Percentiles rank a stretch among this genome's conserved stretches.
Evolutionary conservation across 2,797 vertebrate species (phyloP).

Genomic region (Liasis olivaceus): DNA sequence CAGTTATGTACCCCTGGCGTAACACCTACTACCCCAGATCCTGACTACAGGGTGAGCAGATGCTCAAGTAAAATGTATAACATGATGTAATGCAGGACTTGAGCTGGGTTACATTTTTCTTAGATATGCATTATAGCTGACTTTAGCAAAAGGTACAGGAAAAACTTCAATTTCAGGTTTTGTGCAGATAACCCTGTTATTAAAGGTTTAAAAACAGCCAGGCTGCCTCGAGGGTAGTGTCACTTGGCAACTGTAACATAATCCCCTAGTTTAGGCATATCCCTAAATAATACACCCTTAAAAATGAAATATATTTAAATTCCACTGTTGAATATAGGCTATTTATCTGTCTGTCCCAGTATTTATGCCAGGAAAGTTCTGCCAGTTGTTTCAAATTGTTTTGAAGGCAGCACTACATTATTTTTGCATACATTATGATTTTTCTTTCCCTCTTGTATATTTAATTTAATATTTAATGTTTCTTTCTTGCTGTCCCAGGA

Average conservation of each 20-base stretch:
- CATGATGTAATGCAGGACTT: not conserved
- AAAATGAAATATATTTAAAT: not conserved
- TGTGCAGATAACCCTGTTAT: not conserved
- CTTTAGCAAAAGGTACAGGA: not conserved
- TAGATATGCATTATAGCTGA: not conserved
- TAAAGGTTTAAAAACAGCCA: not conserved
- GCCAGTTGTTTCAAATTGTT: not conserved
- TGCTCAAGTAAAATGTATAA: not conserved
- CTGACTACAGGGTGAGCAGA: not conserved
- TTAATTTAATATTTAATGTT: constrained; percentile 16
- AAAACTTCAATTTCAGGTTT: not conserved
- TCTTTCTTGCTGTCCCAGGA: not conserved
- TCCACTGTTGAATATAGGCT: not conserved
- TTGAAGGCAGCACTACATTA: not conserved
- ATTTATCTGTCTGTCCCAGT: not conserved
- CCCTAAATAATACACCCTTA: not conserved
- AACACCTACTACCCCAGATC: not conserved
- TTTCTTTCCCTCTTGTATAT: not conserved
- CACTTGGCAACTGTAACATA: not conserved
- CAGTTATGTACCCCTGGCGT: not conserved
- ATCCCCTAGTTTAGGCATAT: not conserved
- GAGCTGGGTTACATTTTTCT: not conserved
- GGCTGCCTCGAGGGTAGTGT: not conserved
- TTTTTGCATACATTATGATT: not conserved
- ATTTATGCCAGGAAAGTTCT: not conserved